These are phyloP conservation scores for Thomomys bottae DNA, from an alignment of 2,113 vertebrate genomes.

Conservation along the genomic window DNA sequence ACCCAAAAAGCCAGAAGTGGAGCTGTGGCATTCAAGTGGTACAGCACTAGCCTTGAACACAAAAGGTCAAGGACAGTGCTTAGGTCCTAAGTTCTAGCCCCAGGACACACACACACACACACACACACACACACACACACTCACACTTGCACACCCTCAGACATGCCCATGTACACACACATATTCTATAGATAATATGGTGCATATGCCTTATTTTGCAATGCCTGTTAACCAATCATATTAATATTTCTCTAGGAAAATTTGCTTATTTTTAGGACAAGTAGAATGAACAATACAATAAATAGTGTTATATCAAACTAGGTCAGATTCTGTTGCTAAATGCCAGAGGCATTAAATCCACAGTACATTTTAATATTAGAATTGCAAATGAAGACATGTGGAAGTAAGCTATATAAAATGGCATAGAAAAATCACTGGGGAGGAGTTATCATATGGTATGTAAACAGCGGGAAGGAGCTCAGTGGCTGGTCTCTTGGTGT, in stretches of 20 bases:
- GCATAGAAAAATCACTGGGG: not conserved
- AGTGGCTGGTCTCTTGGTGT: not conserved
- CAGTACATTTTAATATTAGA: not conserved
- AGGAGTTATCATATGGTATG: too few relatives aligned
- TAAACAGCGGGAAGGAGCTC: not conserved
- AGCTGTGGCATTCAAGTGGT: too few relatives aligned
- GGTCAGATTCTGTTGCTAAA: not conserved
- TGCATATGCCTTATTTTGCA: not conserved
- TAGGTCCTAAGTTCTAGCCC: too few relatives aligned
- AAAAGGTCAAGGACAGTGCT: too few relatives aligned
- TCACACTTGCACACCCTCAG: too few relatives aligned
- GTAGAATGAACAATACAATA: conserved; percentile 23
- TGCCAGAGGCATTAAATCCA: not conserved
- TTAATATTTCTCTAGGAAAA: conserved; percentile 30
- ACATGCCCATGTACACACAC: not conserved
- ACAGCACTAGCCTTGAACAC: too few relatives aligned
- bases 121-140: not conserved
- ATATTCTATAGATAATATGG: not conserved
- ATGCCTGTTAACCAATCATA: not conserved
- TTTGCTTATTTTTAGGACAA: not conserved
- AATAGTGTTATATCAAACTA: not conserved
- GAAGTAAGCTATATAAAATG: not conserved
- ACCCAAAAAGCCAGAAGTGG: too few relatives aligned
- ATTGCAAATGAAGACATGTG: not conserved
- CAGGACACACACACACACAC: too few relatives aligned